Base-by-base conservation (phyloP, 2,888 invertebrate genomes). In the Chouioia cunea region DNA sequence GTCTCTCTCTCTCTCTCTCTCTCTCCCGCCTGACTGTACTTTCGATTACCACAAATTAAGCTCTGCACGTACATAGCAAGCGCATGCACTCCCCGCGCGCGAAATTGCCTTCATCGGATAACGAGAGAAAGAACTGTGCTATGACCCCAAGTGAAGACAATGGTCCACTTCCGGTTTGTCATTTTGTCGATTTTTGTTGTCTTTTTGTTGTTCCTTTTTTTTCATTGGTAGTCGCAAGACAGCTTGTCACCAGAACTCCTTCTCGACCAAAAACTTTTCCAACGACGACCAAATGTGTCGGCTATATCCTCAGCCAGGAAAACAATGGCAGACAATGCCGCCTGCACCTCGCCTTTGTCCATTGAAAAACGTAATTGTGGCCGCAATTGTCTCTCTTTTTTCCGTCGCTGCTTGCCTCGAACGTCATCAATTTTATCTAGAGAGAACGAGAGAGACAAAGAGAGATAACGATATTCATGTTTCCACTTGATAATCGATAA, bases 101-200 rank as follows among this genome's bases (percentile, higher is more conserved):
- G 23, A 62, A 65, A 68, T 62, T 65, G 72, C 68, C 58, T 62
- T 46, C 64, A 48, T 50, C 57, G 47, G 20, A 43, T 27, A 27
- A 6, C 36, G 6, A 12, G 10, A 36, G 64, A 57, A 52, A 57
- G 60, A 60, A 65, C 65, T 62, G 1, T 57, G 63, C 54, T 48
- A 27, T 63, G 67, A 67, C 60, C 65, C 64, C 57, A 58, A 65
- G 53, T 58, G 62, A 43, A 52, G 69, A 69, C 73, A 73, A 73
- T 70, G 65, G 68, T 53, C 65, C 57, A 36, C 63, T 73, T 73
- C 73, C 73, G 73, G 65, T 57, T 70, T 23, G 57, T 48, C 57
- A 56, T 59, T 54, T 53, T 54, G 16, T 10, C 36, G 36, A 36
- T 10, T 6, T 36, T 36, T 36, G 12, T 36, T 3, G 6, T 36